Conservation (phyloP, 64 coral and sea anemone species). For the Catalaphyllia jardinei region DNA sequence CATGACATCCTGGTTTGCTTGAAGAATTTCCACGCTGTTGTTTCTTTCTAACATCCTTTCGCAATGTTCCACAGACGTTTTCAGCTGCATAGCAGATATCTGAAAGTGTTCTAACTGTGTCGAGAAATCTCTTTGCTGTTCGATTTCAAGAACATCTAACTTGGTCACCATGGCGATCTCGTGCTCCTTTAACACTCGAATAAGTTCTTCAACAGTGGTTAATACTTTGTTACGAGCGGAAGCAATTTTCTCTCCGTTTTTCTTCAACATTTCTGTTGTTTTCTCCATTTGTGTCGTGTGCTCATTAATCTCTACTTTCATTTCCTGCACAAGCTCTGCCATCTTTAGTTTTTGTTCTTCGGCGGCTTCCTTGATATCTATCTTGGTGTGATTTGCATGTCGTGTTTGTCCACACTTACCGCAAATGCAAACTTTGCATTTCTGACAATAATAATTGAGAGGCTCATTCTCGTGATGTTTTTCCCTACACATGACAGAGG, state of each 20-base stretch:
- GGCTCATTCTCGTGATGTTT: conserved; percentile 36
- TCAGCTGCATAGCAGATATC: neutral
- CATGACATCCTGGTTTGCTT: neutral
- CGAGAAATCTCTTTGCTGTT: neutral
- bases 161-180: neutral
- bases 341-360: conserved; percentile 2
- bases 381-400: conserved; percentile 14
- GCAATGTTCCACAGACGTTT: neutral
- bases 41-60: neutral
- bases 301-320: neutral
- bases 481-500: conserved; percentile 1
- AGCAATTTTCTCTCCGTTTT: neutral
- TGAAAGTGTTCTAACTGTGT: neutral
- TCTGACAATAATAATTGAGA: conserved; percentile 34
- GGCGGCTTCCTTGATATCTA: conserved; percentile 24
- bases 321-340: neutral
- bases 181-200: neutral
- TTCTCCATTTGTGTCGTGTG: neutral
- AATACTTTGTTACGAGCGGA: neutral
- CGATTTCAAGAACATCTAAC: neutral
- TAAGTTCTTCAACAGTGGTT: neutral
- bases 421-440: conserved; percentile 40
- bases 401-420: neutral
- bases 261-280: neutral
- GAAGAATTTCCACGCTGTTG: conserved; percentile 5